Conservation (phyloP, 2,888 invertebrate genomes). For the Drosophila formosana region DNA sequence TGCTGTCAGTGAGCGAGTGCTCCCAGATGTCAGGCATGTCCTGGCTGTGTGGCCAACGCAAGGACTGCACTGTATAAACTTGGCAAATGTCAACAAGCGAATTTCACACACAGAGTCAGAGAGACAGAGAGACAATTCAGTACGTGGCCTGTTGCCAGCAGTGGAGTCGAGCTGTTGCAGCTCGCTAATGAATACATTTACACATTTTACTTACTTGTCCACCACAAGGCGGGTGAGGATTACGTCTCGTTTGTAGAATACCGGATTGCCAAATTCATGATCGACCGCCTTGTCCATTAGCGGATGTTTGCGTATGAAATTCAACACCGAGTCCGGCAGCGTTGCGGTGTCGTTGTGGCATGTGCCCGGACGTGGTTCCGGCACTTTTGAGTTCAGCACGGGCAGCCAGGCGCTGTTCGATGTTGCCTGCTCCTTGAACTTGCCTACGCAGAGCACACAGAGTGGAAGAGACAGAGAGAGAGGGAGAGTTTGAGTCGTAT, state of each 20-base stretch:
- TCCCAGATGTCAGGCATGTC: conserved; percentile 53
- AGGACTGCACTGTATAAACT: conserved; percentile 56
- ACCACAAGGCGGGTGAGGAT: conserved; percentile 96
- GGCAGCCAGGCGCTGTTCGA: conserved; percentile 98
- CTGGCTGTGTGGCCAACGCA: conserved; percentile 37
- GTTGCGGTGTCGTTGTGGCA: conserved; percentile 97
- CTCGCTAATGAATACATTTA: conserved; percentile 75
- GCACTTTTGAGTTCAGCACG: conserved; percentile 95
- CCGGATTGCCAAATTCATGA: conserved; percentile 96
- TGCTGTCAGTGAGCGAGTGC: conserved; percentile 61
- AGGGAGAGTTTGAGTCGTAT: conserved; percentile 11
- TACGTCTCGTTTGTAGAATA: conserved; percentile 96
- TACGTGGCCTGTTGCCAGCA: conserved; percentile 26
- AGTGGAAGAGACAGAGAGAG: conserved; percentile 1
- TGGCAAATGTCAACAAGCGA: conserved; percentile 67
- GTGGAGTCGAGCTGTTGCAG: conserved; percentile 24
- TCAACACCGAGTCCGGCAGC: conserved; percentile 95
- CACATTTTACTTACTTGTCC: conserved; percentile 87
- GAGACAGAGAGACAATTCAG: not conserved
- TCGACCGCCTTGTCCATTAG: conserved; percentile 98
- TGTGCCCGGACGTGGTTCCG: conserved; percentile 96
- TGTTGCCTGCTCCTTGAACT: conserved; percentile 97
- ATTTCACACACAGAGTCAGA: conserved; percentile 16
- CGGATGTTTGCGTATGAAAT: conserved; percentile 98
- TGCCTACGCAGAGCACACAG: conserved; percentile 69